Conservation (phyloP, 2,797 vertebrate species). For the Pteropus rufus region DNA sequence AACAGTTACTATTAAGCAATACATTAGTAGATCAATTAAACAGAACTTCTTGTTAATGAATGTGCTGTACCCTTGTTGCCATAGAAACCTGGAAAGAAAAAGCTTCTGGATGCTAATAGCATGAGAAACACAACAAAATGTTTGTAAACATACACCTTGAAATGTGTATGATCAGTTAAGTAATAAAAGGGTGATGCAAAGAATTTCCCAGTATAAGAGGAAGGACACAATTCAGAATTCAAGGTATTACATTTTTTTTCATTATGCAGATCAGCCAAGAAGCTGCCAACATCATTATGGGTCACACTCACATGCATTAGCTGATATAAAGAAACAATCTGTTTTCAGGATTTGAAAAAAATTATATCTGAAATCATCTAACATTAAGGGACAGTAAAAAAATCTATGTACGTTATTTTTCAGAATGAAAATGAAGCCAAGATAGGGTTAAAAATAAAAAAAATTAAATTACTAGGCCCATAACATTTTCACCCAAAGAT, state of each 20-base stretch:
- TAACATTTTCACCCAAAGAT: not conserved
- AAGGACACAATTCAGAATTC: slow-evolving; percentile 34
- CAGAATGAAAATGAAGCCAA: slow-evolving; percentile 15
- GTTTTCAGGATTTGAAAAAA: slow-evolving; percentile 57
- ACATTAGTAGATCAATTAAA: slow-evolving; percentile 99
- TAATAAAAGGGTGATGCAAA: slow-evolving; percentile 73
- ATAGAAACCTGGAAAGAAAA: slow-evolving; percentile 90
- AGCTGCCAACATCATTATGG: slow-evolving; percentile 56
- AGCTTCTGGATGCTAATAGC: slow-evolving; percentile 83
- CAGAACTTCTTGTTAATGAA: slow-evolving; percentile 92
- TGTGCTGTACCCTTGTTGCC: slow-evolving; percentile 86
- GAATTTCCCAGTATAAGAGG: slow-evolving; percentile 55
- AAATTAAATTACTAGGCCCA: not conserved
- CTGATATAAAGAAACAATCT: slow-evolving; percentile 30
- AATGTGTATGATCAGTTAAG: slow-evolving; percentile 81
- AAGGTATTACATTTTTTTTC: slow-evolving; percentile 40
- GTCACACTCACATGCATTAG: not conserved
- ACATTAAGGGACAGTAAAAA: not conserved
- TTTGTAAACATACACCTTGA: slow-evolving; percentile 84
- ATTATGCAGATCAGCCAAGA: slow-evolving; percentile 63
- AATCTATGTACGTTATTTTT: not conserved
- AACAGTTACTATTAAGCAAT: slow-evolving; percentile 93
- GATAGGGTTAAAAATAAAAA: slow-evolving; percentile 46
- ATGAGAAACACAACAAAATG: slow-evolving; percentile 84
- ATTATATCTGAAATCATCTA: not conserved